These are phyloP conservation scores for Paratilapia polleni DNA, from an alignment of 2,113 vertebrate species.

Conservation along the genomic window DNA sequence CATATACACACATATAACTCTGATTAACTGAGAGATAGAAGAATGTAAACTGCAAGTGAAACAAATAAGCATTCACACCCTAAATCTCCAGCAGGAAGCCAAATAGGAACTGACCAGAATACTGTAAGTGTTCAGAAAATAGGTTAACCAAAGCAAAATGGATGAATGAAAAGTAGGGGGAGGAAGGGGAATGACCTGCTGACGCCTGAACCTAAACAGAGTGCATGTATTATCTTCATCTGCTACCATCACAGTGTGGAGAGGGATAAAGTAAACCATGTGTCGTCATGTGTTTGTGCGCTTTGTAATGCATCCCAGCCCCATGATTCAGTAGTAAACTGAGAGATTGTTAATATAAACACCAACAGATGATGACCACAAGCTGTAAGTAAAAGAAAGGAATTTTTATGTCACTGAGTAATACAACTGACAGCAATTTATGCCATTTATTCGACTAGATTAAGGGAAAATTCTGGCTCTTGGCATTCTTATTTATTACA, in stretches of 20 bases:
- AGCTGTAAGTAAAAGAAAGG: background rate
- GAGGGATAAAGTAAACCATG: background rate
- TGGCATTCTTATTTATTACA: background rate
- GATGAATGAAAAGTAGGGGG: background rate
- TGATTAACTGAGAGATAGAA: background rate
- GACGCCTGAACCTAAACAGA: background rate
- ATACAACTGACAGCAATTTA: background rate
- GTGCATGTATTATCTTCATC: conserved; percentile 3
- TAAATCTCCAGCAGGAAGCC: background rate
- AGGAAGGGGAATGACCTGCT: conserved; percentile 5
- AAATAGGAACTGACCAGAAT: background rate
- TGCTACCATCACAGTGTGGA: background rate
- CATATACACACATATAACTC: background rate
- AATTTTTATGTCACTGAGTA: background rate
- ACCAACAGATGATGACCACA: background rate
- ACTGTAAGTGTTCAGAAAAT: background rate
- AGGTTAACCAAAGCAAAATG: background rate
- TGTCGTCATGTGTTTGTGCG: background rate
- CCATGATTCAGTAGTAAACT: background rate
- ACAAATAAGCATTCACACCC: background rate
- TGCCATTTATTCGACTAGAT: background rate
- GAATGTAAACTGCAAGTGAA: background rate
- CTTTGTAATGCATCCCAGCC: background rate
- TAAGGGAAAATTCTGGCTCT: background rate
- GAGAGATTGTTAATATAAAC: background rate